These are phyloP conservation scores for Anableps anableps DNA, from an alignment of 2,797 vertebrate genomes.

Conservation along the genomic window DNA sequence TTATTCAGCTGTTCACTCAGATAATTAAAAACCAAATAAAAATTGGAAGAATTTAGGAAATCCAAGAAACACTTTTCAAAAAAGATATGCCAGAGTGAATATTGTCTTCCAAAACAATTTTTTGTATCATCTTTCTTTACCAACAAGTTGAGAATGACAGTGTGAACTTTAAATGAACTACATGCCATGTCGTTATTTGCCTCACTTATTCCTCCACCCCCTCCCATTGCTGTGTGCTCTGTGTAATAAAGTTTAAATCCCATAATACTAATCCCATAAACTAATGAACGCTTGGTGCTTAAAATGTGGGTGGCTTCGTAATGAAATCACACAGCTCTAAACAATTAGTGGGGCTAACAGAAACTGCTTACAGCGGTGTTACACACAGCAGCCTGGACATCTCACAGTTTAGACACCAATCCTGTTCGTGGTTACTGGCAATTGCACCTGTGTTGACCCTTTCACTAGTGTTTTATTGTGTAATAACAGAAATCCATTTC, in stretches of 20 bases:
- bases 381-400: not conserved
- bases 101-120: not conserved
- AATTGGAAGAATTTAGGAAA: not conserved
- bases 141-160: not conserved
- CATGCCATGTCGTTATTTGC: not conserved
- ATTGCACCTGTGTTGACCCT: not conserved
- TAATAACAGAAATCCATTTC: not conserved
- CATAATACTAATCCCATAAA: conserved; percentile 53
- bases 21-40: not conserved
- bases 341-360: not conserved
- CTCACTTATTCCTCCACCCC: not conserved
- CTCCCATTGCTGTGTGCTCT: not conserved
- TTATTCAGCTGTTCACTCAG: too few relatives aligned
- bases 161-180: not conserved
- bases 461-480: not conserved
- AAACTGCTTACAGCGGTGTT: not conserved
- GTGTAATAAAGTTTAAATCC: conserved; percentile 17
- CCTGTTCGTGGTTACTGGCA: not conserved
- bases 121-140: not conserved
- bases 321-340: conserved; percentile 44
- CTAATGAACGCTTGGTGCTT: conserved; percentile 32
- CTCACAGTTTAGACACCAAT: not conserved
- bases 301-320: conserved; percentile 41
- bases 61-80: not conserved
- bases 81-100: not conserved